A percentile compares a stretch with the other conserved stretches of the same genome.
Conservation (phyloP, 2,797 vertebrate genomes). For the Denticeps clupeoides region DNA sequence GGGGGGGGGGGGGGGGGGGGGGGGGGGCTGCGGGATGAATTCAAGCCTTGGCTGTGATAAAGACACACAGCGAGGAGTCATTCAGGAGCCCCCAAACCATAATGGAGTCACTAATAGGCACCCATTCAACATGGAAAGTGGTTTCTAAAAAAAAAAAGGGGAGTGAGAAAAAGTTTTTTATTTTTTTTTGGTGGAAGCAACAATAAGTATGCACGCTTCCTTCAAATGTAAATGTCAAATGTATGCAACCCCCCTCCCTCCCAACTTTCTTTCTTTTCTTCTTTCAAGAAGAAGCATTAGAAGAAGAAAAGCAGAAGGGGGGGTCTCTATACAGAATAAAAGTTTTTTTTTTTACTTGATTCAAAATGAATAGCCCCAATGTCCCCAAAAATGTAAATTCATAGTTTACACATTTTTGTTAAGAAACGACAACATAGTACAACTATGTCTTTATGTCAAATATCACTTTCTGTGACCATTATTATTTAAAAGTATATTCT, state of each 20-base stretch:
- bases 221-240: constrained; percentile 66
- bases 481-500: too few species aligned
- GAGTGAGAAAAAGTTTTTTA: constrained; percentile 47
- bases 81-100: constrained; percentile 60
- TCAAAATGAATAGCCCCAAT: too few species aligned
- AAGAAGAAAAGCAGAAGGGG: constrained; percentile 35
- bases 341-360: too few species aligned
- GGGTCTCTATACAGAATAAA: too few species aligned
- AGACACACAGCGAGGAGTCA: constrained; percentile 67
- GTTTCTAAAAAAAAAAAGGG: constrained; percentile 49
- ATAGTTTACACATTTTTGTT: too few species aligned
- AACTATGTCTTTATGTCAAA: too few species aligned
- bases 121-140: constrained; percentile 69
- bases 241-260: constrained; percentile 51
- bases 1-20: constrained; percentile 24
- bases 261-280: constrained; percentile 1
- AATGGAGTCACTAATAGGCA: constrained; percentile 74
- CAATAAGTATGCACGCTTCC: constrained; percentile 61
- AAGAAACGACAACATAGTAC: too few species aligned
- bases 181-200: constrained; percentile 42
- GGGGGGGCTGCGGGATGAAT: constrained; percentile 45
- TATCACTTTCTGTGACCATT: too few species aligned
- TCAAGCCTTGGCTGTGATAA: constrained; percentile 58
- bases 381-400: too few species aligned
- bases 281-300: constrained; percentile 19